Conservation (phyloP, 2,797 vertebrate species). For the Scolopax bukidnonensis region DNA sequence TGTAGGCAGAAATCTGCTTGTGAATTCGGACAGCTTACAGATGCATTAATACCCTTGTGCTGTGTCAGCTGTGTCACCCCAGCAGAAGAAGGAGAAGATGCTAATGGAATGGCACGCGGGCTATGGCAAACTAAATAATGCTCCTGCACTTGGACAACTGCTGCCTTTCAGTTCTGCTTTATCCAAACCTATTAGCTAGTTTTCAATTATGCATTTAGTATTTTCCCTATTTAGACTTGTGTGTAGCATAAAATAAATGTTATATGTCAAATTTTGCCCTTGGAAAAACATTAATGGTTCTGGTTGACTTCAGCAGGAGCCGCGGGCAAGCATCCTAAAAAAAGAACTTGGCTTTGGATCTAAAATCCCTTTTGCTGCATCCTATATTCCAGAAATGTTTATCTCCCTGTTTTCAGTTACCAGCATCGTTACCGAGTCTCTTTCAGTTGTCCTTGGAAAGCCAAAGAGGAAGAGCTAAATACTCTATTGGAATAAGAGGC, state of each 20-base stretch:
- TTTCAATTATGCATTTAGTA: neutral
- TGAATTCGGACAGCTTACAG: neutral
- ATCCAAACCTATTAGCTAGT: neutral
- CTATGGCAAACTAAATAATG: neutral
- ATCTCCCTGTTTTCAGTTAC: neutral
- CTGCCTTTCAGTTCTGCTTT: slow-evolving; percentile 7
- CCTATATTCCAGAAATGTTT: neutral
- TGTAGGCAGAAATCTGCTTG: neutral
- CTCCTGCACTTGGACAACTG: neutral
- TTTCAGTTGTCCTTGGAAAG: slow-evolving; percentile 1
- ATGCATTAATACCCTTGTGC: neutral
- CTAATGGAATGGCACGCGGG: neutral
- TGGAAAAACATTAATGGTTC: neutral
- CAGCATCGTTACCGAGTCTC: neutral
- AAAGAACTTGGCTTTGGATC: neutral
- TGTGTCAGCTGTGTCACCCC: neutral
- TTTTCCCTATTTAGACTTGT: neutral
- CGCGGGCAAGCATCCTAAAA: slow-evolving; percentile 22
- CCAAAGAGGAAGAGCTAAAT: neutral
- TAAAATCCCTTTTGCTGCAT: neutral
- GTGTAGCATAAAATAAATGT: neutral
- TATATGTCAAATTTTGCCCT: slow-evolving; percentile 35
- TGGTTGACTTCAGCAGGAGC: slow-evolving; percentile 23
- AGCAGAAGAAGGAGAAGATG: neutral
- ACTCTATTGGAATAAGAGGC: neutral